These are phyloP conservation scores for Sarcophaga subvicina DNA, from an alignment of 2,888 invertebrate genomes.

Conservation along the genomic window DNA sequence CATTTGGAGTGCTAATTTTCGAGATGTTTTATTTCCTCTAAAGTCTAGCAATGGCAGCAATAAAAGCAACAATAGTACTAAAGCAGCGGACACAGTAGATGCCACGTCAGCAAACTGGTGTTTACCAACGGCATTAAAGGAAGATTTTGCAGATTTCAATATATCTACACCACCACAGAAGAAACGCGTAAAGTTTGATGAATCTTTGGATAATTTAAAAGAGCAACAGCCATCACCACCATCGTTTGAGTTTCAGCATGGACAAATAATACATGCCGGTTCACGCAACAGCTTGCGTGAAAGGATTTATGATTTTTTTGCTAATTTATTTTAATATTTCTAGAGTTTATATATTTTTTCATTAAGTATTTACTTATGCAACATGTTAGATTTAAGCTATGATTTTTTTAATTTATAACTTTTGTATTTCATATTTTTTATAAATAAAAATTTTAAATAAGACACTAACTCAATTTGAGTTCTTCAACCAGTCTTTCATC, in stretches of 20 bases:
- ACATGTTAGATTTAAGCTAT: neutral
- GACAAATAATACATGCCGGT: conserved; percentile 35
- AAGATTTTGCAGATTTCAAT: conserved; percentile 53
- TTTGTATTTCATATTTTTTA: neutral
- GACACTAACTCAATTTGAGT: neutral
- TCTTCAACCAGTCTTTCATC: no score
- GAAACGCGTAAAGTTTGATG: conserved; percentile 80
- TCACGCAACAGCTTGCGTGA: conserved; percentile 74
- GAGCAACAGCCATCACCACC: conserved; percentile 21
- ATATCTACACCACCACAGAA: conserved; percentile 74
- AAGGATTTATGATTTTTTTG: conserved; percentile 79
- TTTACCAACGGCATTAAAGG: conserved; percentile 51
- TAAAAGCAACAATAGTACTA: conserved; percentile 69
- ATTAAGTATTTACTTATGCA: conserved; percentile 12
- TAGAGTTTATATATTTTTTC: neutral
- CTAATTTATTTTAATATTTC: conserved; percentile 75
- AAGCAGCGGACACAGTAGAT: conserved; percentile 59
- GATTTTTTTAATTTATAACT: neutral
- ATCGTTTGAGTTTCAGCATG: conserved; percentile 55
- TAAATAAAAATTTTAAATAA: neutral
- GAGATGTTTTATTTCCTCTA: conserved; percentile 77
- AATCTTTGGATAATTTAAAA: conserved; percentile 69
- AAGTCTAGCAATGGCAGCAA: conserved; percentile 76
- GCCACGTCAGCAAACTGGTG: conserved; percentile 17
- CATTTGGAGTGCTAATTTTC: conserved; percentile 70